Percentiles rank a stretch among this genome's conserved stretches.
Conservation (phyloP, 37 sponge, comb jelly and placozoan species). For the Tethya wilhelma region DNA sequence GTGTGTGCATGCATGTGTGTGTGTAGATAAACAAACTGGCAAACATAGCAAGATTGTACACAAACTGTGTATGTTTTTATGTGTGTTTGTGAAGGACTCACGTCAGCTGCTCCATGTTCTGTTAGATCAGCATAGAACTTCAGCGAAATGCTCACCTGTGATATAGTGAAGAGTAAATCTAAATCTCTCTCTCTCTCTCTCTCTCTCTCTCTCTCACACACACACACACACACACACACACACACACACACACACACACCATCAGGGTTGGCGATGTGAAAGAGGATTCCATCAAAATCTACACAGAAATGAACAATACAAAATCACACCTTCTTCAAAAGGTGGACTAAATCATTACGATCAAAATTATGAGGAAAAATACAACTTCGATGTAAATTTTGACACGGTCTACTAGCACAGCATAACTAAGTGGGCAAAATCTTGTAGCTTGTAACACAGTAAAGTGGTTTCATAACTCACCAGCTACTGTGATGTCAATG, state of each 20-base stretch:
- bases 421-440: not conserved
- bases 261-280: constrained; percentile 92
- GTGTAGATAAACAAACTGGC: no score
- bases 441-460: no score
- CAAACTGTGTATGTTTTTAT: not conserved
- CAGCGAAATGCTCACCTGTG: constrained; percentile 86
- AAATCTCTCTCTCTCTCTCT: not conserved
- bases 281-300: constrained; percentile 97
- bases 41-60: no score
- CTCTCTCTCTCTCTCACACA: not conserved
- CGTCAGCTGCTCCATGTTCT: constrained; percentile 86
- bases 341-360: not conserved
- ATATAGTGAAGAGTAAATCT: not conserved
- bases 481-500: constrained; percentile 90
- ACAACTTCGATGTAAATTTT: not conserved
- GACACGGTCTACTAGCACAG: not conserved
- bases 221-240: constrained; percentile 3
- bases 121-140: constrained; percentile 90
- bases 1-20: no score
- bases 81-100: constrained; percentile 9
- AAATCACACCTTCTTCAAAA: not conserved
- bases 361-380: not conserved
- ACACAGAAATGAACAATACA: constrained; percentile 5
- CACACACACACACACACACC: constrained; percentile 38
- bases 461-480: constrained; percentile 52